These are phyloP conservation scores for Hippoglossus hippoglossus DNA, from an alignment of 2,797 vertebrate species.

Conservation along the genomic window DNA sequence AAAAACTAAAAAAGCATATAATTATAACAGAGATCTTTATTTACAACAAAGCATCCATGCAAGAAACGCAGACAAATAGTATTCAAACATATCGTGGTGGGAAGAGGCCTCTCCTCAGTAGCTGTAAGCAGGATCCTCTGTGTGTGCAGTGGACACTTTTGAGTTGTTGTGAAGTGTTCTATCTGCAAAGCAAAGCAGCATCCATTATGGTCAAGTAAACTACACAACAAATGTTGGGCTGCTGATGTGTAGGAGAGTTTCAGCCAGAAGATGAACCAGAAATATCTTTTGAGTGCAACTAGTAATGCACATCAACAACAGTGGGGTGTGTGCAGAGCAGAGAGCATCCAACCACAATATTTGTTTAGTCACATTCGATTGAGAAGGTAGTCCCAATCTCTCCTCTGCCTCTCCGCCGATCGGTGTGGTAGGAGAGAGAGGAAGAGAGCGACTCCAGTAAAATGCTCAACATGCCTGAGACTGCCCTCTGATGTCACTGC, in stretches of 20 bases:
- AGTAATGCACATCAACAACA: conserved; percentile 27
- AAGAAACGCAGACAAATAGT: too few relatives aligned
- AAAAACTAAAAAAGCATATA: too few relatives aligned
- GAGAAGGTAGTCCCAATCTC: conserved; percentile 35
- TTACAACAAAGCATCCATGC: too few relatives aligned
- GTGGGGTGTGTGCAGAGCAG: conserved; percentile 9
- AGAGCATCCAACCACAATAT: conserved; percentile 18
- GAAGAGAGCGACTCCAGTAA: conserved; percentile 69
- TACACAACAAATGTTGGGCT: conserved; percentile 40
- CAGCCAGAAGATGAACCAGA: conserved; percentile 24
- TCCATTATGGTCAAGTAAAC: conserved; percentile 35
- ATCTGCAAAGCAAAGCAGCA: conserved; percentile 21
- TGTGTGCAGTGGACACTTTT: conserved; percentile 10
- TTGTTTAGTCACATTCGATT: conserved; percentile 28
- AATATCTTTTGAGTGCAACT: conserved; percentile 23
- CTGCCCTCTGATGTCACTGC: conserved; percentile 85
- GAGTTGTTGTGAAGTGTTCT: conserved; percentile 19
- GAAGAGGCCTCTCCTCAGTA: too few relatives aligned
- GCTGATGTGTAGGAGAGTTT: conserved; percentile 59
- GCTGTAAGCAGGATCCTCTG: not conserved
- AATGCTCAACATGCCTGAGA: conserved; percentile 85
- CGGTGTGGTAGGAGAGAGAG: conserved; percentile 38
- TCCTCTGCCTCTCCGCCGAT: conserved; percentile 17
- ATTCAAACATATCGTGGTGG: too few relatives aligned
- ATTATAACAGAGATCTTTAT: too few relatives aligned